Evolutionary conservation across 2,113 vertebrate genomes (phyloP).

Genomic region (Malurus cyaneus): DNA sequence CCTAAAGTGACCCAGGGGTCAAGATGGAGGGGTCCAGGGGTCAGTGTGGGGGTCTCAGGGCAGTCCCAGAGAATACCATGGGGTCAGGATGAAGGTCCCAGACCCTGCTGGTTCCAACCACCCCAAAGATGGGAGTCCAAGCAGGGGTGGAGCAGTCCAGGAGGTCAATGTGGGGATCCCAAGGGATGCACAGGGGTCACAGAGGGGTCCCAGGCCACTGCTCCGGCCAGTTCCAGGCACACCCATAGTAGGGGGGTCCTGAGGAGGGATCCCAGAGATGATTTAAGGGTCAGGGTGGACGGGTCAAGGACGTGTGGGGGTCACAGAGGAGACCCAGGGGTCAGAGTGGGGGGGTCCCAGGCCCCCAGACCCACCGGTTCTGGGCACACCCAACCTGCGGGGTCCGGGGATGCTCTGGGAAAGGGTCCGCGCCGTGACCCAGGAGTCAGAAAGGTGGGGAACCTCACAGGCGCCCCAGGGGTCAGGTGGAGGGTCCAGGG

Average conservation of each 20-base stretch:
- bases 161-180: neutral
- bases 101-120: neutral
- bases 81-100: neutral
- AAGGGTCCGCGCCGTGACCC: neutral
- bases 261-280: neutral
- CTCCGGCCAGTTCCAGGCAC: neutral
- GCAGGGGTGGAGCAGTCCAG: neutral
- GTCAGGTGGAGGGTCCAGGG: neutral
- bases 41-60: neutral
- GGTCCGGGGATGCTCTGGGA: neutral
- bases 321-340: neutral
- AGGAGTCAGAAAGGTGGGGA: neutral
- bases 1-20: neutral
- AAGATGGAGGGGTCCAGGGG: neutral
- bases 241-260: neutral
- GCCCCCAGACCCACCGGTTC: neutral
- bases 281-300: neutral
- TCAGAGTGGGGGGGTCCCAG: neutral
- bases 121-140: neutral
- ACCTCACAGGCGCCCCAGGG: neutral
- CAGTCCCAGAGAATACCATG: neutral
- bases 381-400: neutral
- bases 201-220: neutral
- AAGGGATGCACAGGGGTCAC: neutral
- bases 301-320: neutral